Evolutionary conservation across 2,888 invertebrate genomes (phyloP).

Genomic region (Cerastoderma edule): DNA sequence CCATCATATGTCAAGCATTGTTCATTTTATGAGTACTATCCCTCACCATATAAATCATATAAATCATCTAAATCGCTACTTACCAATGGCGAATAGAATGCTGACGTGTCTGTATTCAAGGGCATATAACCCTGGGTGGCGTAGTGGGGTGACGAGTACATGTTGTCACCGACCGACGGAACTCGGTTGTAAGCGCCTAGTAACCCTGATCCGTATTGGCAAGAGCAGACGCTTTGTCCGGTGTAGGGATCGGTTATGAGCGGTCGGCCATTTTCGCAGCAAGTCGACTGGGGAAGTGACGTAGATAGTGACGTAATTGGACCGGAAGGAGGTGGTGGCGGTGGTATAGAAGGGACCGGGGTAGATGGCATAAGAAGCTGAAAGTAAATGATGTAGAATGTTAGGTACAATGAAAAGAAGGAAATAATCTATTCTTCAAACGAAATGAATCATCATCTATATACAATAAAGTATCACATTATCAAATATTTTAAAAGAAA

Average conservation of each 20-base stretch:
- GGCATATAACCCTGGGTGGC: constrained; percentile 83
- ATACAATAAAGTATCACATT: no score
- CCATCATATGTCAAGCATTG: no score
- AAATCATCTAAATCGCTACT: constrained; percentile 84
- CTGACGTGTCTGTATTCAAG: constrained; percentile 88
- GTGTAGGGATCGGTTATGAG: constrained; percentile 81
- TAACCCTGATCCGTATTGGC: constrained; percentile 88
- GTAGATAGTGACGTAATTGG: constrained; percentile 52
- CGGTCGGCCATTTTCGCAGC: constrained; percentile 95
- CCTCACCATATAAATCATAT: no score
- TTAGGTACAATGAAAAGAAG: no score
- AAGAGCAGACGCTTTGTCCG: constrained; percentile 81
- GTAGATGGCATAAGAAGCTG: constrained; percentile 64
- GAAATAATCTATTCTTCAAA: no score
- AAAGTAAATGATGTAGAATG: no score
- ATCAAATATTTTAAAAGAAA: no score
- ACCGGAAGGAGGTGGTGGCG: constrained; percentile 43
- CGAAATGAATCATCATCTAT: no score
- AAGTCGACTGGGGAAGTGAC: constrained; percentile 81
- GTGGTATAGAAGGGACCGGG: constrained; percentile 52
- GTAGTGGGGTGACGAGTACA: constrained; percentile 78
- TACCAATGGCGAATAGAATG: constrained; percentile 97
- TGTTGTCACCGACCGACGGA: constrained; percentile 85
- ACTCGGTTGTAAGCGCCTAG: constrained; percentile 89
- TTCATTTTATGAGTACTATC: no score